Evolutionary conservation across 2,888 invertebrate species (phyloP).

Genomic region (Cataglyphis altisquamis): DNA sequence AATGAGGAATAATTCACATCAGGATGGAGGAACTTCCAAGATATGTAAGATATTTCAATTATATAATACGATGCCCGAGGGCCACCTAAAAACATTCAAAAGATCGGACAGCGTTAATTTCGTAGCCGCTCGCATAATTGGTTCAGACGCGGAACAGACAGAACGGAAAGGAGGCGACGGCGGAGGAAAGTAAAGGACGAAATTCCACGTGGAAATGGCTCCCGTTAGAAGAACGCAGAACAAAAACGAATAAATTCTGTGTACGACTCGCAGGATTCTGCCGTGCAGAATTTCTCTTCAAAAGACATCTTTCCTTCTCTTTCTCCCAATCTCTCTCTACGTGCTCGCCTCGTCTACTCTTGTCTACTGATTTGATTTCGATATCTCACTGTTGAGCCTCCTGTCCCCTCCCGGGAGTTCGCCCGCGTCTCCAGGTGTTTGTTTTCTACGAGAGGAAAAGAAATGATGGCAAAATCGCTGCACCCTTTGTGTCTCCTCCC

Average conservation of each 20-base stretch:
- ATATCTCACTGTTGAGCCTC: constrained; percentile 68
- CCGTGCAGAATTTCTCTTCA: constrained; percentile 4
- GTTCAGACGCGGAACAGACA: constrained; percentile 35
- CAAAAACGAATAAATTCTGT: constrained; percentile 31
- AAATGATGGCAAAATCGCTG: constrained; percentile 24
- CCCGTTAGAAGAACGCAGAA: constrained; percentile 5
- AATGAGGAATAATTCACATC: background rate
- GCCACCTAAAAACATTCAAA: constrained; percentile 17
- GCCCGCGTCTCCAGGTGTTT: constrained; percentile 30
- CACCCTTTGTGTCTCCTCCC: background rate
- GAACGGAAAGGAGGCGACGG: background rate
- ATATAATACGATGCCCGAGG: background rate
- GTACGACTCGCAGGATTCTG: constrained; percentile 56
- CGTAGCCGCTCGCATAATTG: constrained; percentile 49
- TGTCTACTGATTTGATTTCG: constrained; percentile 80
- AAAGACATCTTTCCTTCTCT: background rate
- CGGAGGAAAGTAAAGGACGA: constrained; percentile 8
- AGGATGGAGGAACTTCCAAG: background rate
- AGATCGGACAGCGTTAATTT: constrained; percentile 39
- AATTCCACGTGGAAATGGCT: constrained; percentile 23
- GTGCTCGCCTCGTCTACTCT: constrained; percentile 68
- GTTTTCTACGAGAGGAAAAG: constrained; percentile 14
- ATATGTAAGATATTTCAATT: constrained; percentile 31
- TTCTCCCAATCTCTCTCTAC: constrained; percentile 55
- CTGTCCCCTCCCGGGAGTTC: constrained; percentile 44